phyloP scores from a whole-genome alignment of 2,797 vertebrate genomes.

The Syngnathus rostellatus region DNA sequence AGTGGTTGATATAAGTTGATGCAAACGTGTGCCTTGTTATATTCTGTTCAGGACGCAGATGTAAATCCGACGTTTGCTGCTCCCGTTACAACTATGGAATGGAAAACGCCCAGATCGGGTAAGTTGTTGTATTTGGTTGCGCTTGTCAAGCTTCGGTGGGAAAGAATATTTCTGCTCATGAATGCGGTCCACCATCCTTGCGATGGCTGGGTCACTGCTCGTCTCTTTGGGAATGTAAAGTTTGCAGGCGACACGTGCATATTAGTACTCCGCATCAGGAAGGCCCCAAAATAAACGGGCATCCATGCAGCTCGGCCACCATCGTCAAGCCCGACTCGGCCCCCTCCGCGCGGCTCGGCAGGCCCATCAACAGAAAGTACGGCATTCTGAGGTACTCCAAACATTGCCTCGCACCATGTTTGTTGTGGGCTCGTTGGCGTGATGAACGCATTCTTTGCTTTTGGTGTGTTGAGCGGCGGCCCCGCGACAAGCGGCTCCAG shows the following conservation, averaged over 20 bases:
- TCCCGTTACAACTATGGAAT: constrained; percentile 61
- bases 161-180: not conserved
- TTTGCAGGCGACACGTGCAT: constrained; percentile 58
- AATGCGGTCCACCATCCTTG: constrained; percentile 13
- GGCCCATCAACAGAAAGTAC: constrained; percentile 57
- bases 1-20: not conserved
- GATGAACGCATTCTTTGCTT: constrained; percentile 11
- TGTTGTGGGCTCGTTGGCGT: not conserved
- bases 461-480: constrained; percentile 35
- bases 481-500: constrained; percentile 39
- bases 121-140: constrained; percentile 8
- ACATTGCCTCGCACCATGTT: not conserved
- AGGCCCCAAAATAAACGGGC: constrained; percentile 70
- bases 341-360: constrained; percentile 60
- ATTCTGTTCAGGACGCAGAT: constrained; percentile 39
- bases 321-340: constrained; percentile 42
- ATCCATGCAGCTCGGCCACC: constrained; percentile 49
- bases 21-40: constrained; percentile 11
- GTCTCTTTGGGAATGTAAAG: constrained; percentile 51
- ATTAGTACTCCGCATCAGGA: constrained; percentile 55
- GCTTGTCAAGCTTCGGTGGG: not conserved
- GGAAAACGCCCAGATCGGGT: constrained; percentile 70
- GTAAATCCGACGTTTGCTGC: constrained; percentile 56
- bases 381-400: constrained; percentile 49
- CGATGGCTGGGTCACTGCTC: constrained; percentile 54